Evolutionary conservation across 2,797 vertebrate species (phyloP), one percentile per base, ranked within the genome.

Genomic region (Lateolabrax maculatus): DNA sequence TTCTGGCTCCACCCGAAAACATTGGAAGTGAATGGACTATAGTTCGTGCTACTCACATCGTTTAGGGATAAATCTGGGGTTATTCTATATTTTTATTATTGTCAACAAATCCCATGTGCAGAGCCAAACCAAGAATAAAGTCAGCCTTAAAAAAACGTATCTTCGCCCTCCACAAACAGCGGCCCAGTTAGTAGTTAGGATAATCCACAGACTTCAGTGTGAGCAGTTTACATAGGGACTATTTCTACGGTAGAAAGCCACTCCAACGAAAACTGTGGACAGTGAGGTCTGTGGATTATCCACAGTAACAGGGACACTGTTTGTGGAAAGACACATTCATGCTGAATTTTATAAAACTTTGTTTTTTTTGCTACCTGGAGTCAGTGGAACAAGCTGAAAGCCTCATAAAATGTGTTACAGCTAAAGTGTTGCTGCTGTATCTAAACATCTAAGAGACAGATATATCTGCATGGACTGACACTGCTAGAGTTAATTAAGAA

Each of bases 251-350:
- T n/a, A 12, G 39, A 71, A 41, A 23, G 29, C 31, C 4, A 43
- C 19, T 80, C 63, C 70, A 83, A 65, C 27, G 60, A 70, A 75
- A 75, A 70, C 70, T 37, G 60, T 53, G 25, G 71, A 74, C 74
- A 56, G 48, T 49, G 25, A 60, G 53, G 63, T 53, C 62, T 72
- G 77, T 10, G 56, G 49, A 51, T 21, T n/a, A 21, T 73, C 81
- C 48, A 63, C 36, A 51, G 23, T 6, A 37, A 57, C 51, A 1
- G 9, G 3, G 23, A 25, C 34, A 15, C 18, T 48, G 70, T 74
- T 65, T 31, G 58, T 63, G 71, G 52, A 74, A 68, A 68, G 44
- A 63, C 48, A 51, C 21, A 11, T 49, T 72, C 67, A 75, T 44
- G 63, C 7, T 34, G 23, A n/a, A 12, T 58, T 27, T n/a, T 48